Percentiles rank a stretch among this genome's conserved stretches.
Evolutionary conservation across 2,113 vertebrate species (phyloP).

Genomic region (Mionectes macconnelli): DNA sequence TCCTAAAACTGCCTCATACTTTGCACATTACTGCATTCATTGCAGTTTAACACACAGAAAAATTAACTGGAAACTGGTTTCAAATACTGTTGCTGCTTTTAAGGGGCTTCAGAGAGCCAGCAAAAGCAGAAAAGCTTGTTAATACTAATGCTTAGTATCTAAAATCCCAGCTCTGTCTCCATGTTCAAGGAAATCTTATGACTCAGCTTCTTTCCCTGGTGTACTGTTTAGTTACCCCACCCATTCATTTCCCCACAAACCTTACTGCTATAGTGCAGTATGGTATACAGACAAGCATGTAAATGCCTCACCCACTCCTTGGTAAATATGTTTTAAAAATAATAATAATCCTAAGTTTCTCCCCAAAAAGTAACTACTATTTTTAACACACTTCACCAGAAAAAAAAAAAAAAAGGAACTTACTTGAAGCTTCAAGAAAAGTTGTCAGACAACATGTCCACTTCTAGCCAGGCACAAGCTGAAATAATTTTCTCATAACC

Average conservation of each 20-base stretch:
- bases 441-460: neutral
- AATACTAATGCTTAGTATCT: neutral
- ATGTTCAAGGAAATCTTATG: slow-evolving; percentile 9
- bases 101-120: neutral
- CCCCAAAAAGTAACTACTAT: neutral
- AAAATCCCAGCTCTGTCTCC: neutral
- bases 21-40: neutral
- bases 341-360: neutral
- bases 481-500: neutral
- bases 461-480: neutral
- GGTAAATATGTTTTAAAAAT: neutral
- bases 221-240: slow-evolving; percentile 31
- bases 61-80: neutral
- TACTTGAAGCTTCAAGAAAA: neutral
- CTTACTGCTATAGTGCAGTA: neutral
- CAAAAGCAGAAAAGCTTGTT: neutral
- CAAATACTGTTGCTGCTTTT: neutral
- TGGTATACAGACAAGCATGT: neutral
- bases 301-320: slow-evolving; percentile 2
- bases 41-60: neutral
- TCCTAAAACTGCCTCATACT: neutral
- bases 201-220: slow-evolving; percentile 49
- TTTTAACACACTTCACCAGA: neutral
- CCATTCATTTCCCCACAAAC: slow-evolving; percentile 3
- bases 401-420: neutral